phyloP scores from a whole-genome alignment of 2,888 invertebrate species.

The Heteromyza rotundicornis region DNA sequence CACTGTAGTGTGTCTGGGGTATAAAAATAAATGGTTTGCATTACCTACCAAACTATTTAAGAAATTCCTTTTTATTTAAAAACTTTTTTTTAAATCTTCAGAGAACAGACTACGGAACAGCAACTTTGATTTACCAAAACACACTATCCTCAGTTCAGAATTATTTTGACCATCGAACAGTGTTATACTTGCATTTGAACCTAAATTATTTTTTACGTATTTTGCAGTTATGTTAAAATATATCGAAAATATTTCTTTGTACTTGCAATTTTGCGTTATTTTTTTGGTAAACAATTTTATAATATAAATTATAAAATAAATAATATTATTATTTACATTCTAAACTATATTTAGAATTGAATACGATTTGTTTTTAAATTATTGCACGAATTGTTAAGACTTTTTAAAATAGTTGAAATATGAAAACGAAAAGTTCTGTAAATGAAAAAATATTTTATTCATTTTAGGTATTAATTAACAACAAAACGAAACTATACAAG shows the following conservation, averaged over 20 bases:
- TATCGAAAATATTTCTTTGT: constrained; percentile 1
- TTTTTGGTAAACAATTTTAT: no score
- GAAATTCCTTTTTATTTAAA: no score
- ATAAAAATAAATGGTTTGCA: no score
- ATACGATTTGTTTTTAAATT: background rate
- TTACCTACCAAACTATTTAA: no score
- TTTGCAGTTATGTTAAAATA: background rate
- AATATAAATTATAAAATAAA: background rate
- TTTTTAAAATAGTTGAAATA: constrained; percentile 2
- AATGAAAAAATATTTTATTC: constrained; percentile 2
- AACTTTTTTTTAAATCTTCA: no score
- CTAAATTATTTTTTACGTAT: background rate
- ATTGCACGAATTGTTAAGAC: constrained; percentile 12
- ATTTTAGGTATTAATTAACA: background rate
- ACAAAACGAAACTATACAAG: background rate
- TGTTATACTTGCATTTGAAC: no score
- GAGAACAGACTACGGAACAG: no score
- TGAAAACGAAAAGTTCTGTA: background rate
- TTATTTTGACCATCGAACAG: no score
- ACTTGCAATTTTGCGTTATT: background rate
- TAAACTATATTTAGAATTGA: background rate
- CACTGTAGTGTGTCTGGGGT: no score
- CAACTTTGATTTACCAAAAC: no score
- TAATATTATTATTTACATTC: background rate
- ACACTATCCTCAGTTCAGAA: no score